Base-by-base conservation (phyloP, 2,888 invertebrate species). In the Phyto melanocephala region DNA sequence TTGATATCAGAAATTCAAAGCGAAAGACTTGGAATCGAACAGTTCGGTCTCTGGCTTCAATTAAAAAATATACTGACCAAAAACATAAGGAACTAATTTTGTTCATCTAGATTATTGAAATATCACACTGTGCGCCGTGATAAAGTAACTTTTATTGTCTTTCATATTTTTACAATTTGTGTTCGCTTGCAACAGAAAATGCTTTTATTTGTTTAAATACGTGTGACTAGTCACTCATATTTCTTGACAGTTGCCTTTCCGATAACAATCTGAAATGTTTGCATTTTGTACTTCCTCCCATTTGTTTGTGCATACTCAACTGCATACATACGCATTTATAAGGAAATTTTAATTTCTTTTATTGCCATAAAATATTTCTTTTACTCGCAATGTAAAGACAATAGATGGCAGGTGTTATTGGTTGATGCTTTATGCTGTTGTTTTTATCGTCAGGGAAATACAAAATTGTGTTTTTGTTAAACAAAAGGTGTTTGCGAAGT, bases 231-330 rank as follows among this genome's bases (percentile, higher is more conserved):
- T 77, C 76, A 58, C 35, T 77, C 76, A 81, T 47, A 62, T 62
- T 35, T 82, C 68, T 78, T 78, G 81, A 82, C 78, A 75, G 70
- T 45, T 52, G 52, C 68, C 63, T 74, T 72, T 74, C 68, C 65
- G 62, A 70, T 68, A 70, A 81, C 33, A 62, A 76, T 68, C 75
- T 70, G 3, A 71, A 65, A 74, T 50, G 62, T 40, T n/a, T 15
- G 50, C n/a, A 50, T 37, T 52, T 52, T 40, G 13, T 50, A 52
- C 37, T 65, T 63, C 47, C 56, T 45, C 7, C 20, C 52, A 37
- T 74, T 75, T 28, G 20, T 2, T 22, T 11, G 1, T 45, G 17
- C 45, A 37, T 35, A 65, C 17, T n/a, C n/a, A n/a, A n/a, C n/a
- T n/a, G n/a, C n/a, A n/a, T n/a, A n/a, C n/a, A n/a, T n/a, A n/a